Base-by-base conservation (phyloP, 1,140 invertebrate genomes). In the Heliconius hewitsoni region DNA sequence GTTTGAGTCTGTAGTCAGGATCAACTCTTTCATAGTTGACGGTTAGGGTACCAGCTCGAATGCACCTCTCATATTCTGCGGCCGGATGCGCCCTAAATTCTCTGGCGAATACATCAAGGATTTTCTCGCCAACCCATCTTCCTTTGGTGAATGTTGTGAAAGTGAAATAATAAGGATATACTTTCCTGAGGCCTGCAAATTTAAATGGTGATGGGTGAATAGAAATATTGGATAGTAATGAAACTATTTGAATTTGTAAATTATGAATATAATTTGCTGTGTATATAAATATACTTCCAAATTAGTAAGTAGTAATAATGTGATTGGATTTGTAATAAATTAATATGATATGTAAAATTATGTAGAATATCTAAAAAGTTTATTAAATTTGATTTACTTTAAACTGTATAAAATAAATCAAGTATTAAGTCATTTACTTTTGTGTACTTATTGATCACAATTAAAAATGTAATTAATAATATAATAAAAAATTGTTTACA, bases 131-230 rank as follows among this genome's bases (percentile, higher is more conserved):
- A 6, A 99, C 97, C 99, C 99, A 99, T 82, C 99, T 96, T 1
- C 98, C 98, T 95, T 99, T 99, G 18, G 98, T 98, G 95, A 98
- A 99, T 13, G 98, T 99, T 71, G 98, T 98, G 94, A 99, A 99
- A 18, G 98, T 98, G 95, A 98, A 99, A 94, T 98, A 98, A 95
- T 99, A 99, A 0, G 99, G 99, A 93, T 99, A 99, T 0, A 99
- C 99, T 96, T 99, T 99, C 78, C 99, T 96, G 76, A 99, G 96
- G 84, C 98, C 98, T 99, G 95, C 52, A 91, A 89, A 85, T 76
- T 75, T 70, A 73, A 66, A 74, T 60, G 50, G 50, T 52, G 4
- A 52, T 60, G 73, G 66, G 84, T 57, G 1, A 60, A 60, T 60
- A 66, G 8, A 27, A 13, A 5, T 66, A 13, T 30, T 27, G 9